Percentiles rank a stretch among this genome's conserved stretches.
These are phyloP conservation scores for Celastrina argiolus DNA, from an alignment of 2,888 invertebrate genomes.

Conservation along the genomic window DNA sequence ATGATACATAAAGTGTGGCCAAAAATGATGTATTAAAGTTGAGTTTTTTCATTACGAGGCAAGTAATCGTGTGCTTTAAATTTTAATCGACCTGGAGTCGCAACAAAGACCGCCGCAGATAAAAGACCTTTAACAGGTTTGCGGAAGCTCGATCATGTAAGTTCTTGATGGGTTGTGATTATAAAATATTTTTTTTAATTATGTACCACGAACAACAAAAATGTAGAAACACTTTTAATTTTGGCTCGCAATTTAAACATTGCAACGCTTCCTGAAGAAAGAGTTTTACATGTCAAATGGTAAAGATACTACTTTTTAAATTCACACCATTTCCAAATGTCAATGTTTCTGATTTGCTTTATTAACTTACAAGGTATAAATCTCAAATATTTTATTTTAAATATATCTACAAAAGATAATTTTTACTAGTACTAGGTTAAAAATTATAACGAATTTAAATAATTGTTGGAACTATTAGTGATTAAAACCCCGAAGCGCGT, in stretches of 20 bases:
- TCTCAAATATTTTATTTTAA: too few species aligned
- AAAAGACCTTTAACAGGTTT: constrained; percentile 25
- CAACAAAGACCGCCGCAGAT: constrained; percentile 27
- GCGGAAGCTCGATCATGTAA: constrained; percentile 26
- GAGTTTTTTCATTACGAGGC: background rate
- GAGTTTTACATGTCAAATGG: background rate
- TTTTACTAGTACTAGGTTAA: too few species aligned
- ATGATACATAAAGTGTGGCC: background rate
- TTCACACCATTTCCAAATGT: too few species aligned
- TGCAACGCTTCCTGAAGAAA: background rate
- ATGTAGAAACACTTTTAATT: background rate
- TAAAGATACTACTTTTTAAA: too few species aligned
- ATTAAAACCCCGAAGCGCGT: background rate
- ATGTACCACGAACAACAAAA: background rate
- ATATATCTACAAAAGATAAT: too few species aligned
- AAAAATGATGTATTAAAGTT: background rate
- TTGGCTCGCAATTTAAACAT: background rate
- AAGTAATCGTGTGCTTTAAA: constrained; percentile 17
- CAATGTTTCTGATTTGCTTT: too few species aligned
- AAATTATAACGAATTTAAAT: too few species aligned
- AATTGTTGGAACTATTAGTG: too few species aligned
- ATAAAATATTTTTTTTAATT: background rate
- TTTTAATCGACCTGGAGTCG: constrained; percentile 16
- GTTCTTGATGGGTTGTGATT: constrained; percentile 10
- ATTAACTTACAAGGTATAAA: too few species aligned